phyloP scores from a whole-genome alignment of 2,888 invertebrate species.

The Parthenolecanium corni region DNA sequence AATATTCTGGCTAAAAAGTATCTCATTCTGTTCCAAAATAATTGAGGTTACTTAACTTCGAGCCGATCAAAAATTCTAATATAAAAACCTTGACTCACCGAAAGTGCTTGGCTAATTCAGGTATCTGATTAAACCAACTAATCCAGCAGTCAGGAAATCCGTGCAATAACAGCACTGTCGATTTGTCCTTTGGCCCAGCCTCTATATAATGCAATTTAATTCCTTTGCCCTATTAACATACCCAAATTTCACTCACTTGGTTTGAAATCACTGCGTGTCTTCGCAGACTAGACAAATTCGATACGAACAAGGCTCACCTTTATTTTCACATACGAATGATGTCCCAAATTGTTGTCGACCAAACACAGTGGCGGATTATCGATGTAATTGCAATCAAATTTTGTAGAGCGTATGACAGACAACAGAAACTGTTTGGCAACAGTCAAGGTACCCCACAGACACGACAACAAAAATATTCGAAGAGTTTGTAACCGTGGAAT shows the following conservation, averaged over 20 bases:
- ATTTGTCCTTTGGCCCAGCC: constrained; percentile 48
- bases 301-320: constrained; percentile 41
- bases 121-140: constrained; percentile 58
- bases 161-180: constrained; percentile 57
- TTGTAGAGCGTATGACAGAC: constrained; percentile 36
- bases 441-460: constrained; percentile 44
- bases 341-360: constrained; percentile 47
- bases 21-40: too few relatives aligned
- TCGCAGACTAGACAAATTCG: too few relatives aligned
- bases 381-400: constrained; percentile 36
- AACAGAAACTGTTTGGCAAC: constrained; percentile 42
- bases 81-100: constrained; percentile 38
- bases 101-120: constrained; percentile 41
- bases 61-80: too few relatives aligned
- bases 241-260: background rate
- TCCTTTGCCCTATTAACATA: constrained; percentile 40
- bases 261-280: background rate
- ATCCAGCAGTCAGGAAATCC: constrained; percentile 76
- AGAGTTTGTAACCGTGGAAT: constrained; percentile 42
- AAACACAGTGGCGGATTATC: constrained; percentile 51
- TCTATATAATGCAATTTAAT: constrained; percentile 64
- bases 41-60: too few relatives aligned
- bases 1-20: too few relatives aligned
- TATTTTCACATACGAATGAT: constrained; percentile 52
- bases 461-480: constrained; percentile 43